Conservation (phyloP, 2,797 vertebrate species). For the Myripristis murdjan region DNA sequence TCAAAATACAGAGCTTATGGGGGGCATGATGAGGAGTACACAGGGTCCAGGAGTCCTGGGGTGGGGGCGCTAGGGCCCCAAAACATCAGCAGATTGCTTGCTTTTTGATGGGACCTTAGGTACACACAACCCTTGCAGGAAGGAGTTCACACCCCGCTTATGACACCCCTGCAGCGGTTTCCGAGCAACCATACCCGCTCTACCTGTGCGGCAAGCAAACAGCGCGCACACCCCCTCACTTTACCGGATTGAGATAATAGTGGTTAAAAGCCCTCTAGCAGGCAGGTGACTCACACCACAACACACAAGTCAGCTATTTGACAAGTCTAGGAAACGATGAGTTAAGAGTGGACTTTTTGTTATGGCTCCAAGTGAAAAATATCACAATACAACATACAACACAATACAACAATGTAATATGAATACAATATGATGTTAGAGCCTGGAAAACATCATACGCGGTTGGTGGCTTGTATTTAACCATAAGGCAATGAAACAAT, state of each 20-base stretch:
- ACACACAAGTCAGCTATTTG: conserved; percentile 64
- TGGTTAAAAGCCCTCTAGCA: conserved; percentile 81
- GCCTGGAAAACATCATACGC: neutral
- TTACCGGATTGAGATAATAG: conserved; percentile 81
- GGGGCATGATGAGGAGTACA: neutral
- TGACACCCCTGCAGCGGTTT: conserved; percentile 90
- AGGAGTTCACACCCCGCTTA: conserved; percentile 86
- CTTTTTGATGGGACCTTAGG: neutral
- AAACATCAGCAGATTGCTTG: no score
- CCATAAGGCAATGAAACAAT: neutral
- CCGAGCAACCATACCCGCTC: conserved; percentile 92
- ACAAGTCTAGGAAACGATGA: conserved; percentile 54
- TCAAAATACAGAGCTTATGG: no score
- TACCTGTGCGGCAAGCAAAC: conserved; percentile 91
- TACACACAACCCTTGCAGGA: conserved; percentile 54
- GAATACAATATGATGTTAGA: neutral
- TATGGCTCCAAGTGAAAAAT: neutral
- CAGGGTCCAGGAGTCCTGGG: neutral
- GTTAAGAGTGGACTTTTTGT: conserved; percentile 33
- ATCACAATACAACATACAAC: no score
- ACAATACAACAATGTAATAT: no score
- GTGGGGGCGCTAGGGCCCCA: no score
- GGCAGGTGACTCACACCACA: conserved; percentile 83
- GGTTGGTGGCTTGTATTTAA: neutral
- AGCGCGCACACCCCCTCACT: conserved; percentile 81